These are phyloP conservation scores for Cheirogaleus medius DNA, from an alignment of 2,113 vertebrate species.

Conservation along the genomic window DNA sequence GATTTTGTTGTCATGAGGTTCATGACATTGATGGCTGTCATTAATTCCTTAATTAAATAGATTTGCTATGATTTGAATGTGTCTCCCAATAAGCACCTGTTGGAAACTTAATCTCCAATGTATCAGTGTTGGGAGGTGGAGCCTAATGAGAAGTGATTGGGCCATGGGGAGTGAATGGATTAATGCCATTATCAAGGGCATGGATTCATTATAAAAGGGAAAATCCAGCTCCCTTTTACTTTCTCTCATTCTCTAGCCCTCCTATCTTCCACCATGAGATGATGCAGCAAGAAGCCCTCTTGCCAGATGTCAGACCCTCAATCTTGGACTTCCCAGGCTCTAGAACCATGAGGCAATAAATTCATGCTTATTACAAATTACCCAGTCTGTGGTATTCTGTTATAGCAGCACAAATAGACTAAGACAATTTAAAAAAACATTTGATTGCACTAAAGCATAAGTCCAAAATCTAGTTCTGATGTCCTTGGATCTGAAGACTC, in stretches of 20 bases:
- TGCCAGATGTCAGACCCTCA: not conserved
- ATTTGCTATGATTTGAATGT: not conserved
- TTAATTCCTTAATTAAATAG: not conserved
- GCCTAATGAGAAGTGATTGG: not conserved
- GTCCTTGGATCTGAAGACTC: not conserved
- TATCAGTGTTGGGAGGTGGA: not conserved
- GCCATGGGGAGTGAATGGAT: not conserved
- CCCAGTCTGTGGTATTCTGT: not conserved
- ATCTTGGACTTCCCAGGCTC: not conserved
- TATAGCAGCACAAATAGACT: not conserved
- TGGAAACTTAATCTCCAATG: not conserved
- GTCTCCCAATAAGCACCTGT: not conserved
- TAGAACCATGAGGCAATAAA: not conserved
- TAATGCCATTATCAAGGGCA: not conserved
- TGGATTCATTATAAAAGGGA: not conserved
- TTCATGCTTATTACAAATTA: not conserved
- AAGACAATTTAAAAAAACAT: not conserved
- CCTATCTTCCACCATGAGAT: not conserved
- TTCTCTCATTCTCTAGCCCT: not conserved
- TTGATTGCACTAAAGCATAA: not conserved
- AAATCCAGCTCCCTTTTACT: not conserved
- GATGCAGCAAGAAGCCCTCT: not conserved
- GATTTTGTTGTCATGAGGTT: not conserved
- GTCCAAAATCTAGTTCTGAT: not conserved
- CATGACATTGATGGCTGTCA: not conserved